Base-by-base conservation (phyloP, 2,888 invertebrate genomes). In the Cryptocephalus moraei region DNA sequence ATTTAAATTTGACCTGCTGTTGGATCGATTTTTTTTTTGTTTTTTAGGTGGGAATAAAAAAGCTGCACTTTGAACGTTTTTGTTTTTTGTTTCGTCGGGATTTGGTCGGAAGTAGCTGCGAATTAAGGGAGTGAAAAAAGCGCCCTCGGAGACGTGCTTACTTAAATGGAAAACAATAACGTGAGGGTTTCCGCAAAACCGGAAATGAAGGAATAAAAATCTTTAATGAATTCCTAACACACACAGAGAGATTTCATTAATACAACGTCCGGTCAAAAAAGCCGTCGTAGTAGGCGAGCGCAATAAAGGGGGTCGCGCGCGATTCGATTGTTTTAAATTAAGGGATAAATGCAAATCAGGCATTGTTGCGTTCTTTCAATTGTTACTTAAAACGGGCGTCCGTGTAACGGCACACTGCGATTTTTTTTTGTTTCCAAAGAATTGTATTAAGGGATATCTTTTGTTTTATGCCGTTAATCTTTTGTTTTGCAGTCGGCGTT, bases 281-380 rank as follows among this genome's bases (percentile, higher is more conserved):
- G 39, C 38, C 39, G 46, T 43, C 41, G 47, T 42, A 13, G 43
- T 31, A 22, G 38, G 45, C 33, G 47, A 49, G 49, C 6, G 43
- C 46, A 48, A 52, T 54, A 54, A 54, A 54, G 49, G 54, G 22
- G 54, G 49, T 44, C 45, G 48, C 45, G 48, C 45, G 32, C 14
- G 13, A 57, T 61, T 61, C 63, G 63, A 63, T 63, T 64, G 62
- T 63, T 62, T 62, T 60, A 60, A 57, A 58, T 60, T 55, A 55
- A 61, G 62, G 64, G 62, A 63, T 61, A 59, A 63, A 66, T 66
- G 65, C 64, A 64, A 64, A 64, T 64, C 62, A 59, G 60, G 59
- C 61, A 62, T 64, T 64, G 64, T 64, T 62, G 55, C 57, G 59
- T 62, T 61, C 60, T 61, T 61, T 62, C 61, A 60, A 61, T 62